These are phyloP conservation scores for Lamprologus sp. DNA, from an alignment of 2,113 vertebrate genomes.

Conservation along the genomic window DNA sequence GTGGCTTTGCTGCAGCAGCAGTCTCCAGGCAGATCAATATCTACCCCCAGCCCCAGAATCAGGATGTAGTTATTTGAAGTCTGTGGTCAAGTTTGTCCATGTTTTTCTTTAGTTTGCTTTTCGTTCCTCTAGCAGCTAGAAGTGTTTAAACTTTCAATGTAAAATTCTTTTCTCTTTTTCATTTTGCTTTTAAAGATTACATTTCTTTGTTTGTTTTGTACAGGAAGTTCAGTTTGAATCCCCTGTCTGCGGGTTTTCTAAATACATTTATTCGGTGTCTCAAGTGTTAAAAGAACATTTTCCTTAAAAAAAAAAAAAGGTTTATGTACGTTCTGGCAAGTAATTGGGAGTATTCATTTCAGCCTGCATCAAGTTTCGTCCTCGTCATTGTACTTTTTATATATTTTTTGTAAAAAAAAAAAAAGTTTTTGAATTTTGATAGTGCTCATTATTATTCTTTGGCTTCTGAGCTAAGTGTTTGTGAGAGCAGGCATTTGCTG, in stretches of 20 bases:
- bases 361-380: slow-evolving; percentile 39
- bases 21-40: slow-evolving; percentile 1
- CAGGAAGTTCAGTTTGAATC: slow-evolving; percentile 51
- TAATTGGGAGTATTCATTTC: slow-evolving; percentile 22
- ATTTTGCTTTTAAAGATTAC: slow-evolving; percentile 18
- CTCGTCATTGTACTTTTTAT: slow-evolving; percentile 58
- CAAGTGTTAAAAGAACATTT: slow-evolving; percentile 41
- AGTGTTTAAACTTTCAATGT: slow-evolving; percentile 33
- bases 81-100: slow-evolving; percentile 25
- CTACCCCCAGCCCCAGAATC: slow-evolving; percentile 29
- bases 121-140: slow-evolving; percentile 25
- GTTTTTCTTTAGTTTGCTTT: background rate
- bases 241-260: slow-evolving; percentile 55
- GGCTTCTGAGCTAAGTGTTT: slow-evolving; percentile 40
- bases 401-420: slow-evolving; percentile 63
- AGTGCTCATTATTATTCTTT: slow-evolving; percentile 45
- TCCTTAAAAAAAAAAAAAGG: slow-evolving; percentile 12
- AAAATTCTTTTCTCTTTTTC: background rate
- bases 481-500: slow-evolving; percentile 43
- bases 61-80: slow-evolving; percentile 61
- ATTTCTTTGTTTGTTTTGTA: slow-evolving; percentile 47
- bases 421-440: slow-evolving; percentile 54
- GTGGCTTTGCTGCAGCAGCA: slow-evolving; percentile 24
- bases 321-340: slow-evolving; percentile 37
- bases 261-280: slow-evolving; percentile 51